Evolutionary conservation across 2,797 vertebrate species (phyloP).

Genomic region (Gymnothorax javanicus): DNA sequence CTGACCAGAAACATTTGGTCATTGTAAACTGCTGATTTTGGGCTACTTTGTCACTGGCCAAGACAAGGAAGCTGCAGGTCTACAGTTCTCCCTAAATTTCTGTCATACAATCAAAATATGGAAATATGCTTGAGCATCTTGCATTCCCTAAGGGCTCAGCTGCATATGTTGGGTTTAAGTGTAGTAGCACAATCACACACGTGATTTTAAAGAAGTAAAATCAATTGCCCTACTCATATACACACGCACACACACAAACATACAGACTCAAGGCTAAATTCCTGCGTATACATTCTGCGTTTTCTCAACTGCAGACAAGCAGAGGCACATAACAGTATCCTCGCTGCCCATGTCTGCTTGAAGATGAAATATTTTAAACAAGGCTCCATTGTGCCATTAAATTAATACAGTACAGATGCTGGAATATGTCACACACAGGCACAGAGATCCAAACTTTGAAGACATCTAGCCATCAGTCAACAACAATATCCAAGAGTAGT

Average conservation of each 20-base stretch:
- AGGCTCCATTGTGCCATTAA: slow-evolving; percentile 44
- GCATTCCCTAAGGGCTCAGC: neutral
- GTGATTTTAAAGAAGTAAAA: neutral
- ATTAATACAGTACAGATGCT: slow-evolving; percentile 60
- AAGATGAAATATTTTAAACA: slow-evolving; percentile 61
- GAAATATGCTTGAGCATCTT: neutral
- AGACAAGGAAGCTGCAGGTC: neutral
- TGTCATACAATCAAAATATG: neutral
- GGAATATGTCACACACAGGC: slow-evolving; percentile 50
- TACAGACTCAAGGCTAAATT: neutral
- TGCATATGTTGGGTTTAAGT: neutral
- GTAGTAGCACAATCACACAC: neutral
- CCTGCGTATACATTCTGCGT: slow-evolving; percentile 18
- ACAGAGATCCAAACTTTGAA: slow-evolving; percentile 22
- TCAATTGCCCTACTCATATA: neutral
- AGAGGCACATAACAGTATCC: slow-evolving; percentile 9
- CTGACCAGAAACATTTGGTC: neutral
- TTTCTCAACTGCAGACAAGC: slow-evolving; percentile 12
- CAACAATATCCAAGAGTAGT: slow-evolving; percentile 17
- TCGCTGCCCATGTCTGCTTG: slow-evolving; percentile 39
- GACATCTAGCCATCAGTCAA: slow-evolving; percentile 35
- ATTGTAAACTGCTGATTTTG: neutral
- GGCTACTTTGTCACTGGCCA: neutral
- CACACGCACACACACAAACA: neutral
- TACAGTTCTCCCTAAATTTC: neutral